Conservation (phyloP, 2,113 vertebrate species). For the Arothron firmamentum region DNA sequence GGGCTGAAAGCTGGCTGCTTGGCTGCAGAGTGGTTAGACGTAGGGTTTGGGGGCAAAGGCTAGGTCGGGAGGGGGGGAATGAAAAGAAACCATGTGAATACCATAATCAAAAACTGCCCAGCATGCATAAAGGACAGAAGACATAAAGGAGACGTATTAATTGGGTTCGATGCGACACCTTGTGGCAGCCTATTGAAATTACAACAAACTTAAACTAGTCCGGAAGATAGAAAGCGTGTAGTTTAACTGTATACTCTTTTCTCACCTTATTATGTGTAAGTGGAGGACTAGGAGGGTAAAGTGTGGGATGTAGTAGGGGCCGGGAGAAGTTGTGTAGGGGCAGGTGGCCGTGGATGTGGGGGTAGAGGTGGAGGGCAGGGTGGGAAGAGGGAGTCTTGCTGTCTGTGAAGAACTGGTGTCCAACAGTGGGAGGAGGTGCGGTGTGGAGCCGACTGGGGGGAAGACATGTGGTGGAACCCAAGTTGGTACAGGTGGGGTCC, state of each 20-base stretch:
- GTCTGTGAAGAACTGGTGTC: conserved; percentile 93
- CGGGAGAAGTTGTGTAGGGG: conserved; percentile 91
- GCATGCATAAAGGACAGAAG: neutral
- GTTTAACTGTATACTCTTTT: neutral
- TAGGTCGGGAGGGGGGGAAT: conserved; percentile 44
- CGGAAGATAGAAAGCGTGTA: neutral
- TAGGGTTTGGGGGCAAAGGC: conserved; percentile 86
- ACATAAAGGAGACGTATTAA: neutral
- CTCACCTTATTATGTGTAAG: conserved; percentile 95
- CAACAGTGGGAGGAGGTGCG: conserved; percentile 56
- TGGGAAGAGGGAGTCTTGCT: conserved; percentile 86
- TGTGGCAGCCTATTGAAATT: conserved; percentile 38
- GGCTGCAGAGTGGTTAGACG: conserved; percentile 84
- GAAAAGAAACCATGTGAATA: conserved; percentile 5
- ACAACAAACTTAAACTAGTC: conserved; percentile 9
- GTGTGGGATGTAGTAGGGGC: conserved; percentile 88
- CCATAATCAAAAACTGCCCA: conserved; percentile 2
- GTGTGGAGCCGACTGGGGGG: conserved; percentile 81
- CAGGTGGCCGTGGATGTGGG: conserved; percentile 96
- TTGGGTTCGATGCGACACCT: conserved; percentile 41
- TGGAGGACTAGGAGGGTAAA: conserved; percentile 88
- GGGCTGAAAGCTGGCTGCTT: conserved; percentile 92
- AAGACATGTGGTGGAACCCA: conserved; percentile 77
- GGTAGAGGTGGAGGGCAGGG: conserved; percentile 94
- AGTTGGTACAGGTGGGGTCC: conserved; percentile 81